Base-by-base conservation (phyloP, 2,797 vertebrate species). In the Sylvia borin region DNA sequence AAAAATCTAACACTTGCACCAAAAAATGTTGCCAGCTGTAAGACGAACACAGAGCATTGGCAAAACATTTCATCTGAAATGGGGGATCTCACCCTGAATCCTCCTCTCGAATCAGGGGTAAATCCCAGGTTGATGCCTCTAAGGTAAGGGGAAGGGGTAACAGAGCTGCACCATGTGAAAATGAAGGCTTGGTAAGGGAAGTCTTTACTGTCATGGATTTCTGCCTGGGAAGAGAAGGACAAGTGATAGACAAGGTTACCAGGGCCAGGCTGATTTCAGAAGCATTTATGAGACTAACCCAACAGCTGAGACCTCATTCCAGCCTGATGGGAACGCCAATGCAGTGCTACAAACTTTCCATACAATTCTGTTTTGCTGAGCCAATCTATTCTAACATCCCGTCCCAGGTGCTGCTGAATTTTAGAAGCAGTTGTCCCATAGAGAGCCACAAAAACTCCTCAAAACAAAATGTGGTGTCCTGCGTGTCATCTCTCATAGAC, bases 131-230 rank as follows among this genome's bases (percentile, higher is more conserved):
- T 85, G 53, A 54, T n/a, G 17, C 21, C 11, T 51, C 20, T 47
- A 25, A 22, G 2, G 1, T 32, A 67, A 53, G 7, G 34, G 17
- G 12, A 51, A 77, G 11, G 40, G 58, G 45, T 82, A 11, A 57
- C 50, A 65, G 48, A 45, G 17, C 45, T 34, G 21, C 1, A 16
- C 20, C 0, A 2, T 1, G 3, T 7, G 13, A 27, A 20, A 42
- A 18, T 4, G 5, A 66, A 82, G 48, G 18, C 21, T 89, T 94
- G 48, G 14, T 14, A 55, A 38, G 16, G 12, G 18, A 43, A 47
- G 7, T 36, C 22, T 50, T 68, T 64, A 17, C 15, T n/a, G 15
- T 24, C 26, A 8, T 16, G 5, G 48, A 19, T 25, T 60, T 94
- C 88, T 91, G 15, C 45, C 14, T 45, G 29, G 11, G 14, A 89